Base-by-base conservation (phyloP, 2,797 vertebrate genomes). In the Acipenser ruthenus region DNA sequence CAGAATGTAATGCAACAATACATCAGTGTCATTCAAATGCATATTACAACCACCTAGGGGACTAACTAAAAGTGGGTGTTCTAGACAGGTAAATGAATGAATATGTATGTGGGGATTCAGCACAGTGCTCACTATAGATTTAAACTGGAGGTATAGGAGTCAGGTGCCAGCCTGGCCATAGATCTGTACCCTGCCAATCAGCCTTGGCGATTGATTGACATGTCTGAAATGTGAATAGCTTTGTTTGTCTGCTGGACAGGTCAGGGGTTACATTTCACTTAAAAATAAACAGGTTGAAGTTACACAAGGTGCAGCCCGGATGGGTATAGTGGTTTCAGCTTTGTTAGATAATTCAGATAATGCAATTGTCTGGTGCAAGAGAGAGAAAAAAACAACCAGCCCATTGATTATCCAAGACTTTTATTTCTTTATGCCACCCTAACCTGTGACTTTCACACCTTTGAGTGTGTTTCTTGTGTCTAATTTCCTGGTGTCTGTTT, bases 401-500 rank as follows among this genome's bases (percentile, higher is more conserved):
- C 12, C 12, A 11, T 2, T 58, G 55, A n/a, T 13, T 12, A 58
- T 7, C 6, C 2, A 12, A 13, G 11, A 11, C 13, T 10, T 58
- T 58, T 12, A 10, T 7, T 15, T n/a, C 55, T 7, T 10, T 4
- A 15, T 18, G 8, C n/a, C 63, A 64, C 52, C 64, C 48, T 37
- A 37, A 55, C 49, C 13, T 6, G 15, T 65, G 52, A 56, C 49
- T 56, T 48, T 23, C 53, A 50, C 65, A 66, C 47, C 7, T 66
- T 66, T 15, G 10, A 15, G 11, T 18, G 37, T 66, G 65, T 66
- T 15, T 49, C 13, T 66, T 15, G n/a, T 37, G 13, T 60, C 55
- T 66, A 66, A 66, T 66, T 49, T 58, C 58, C 56, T 15, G 7
- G 9, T 66, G 15, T 15, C 56, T 9, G 10, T 37, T 37, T 37